phyloP scores from a whole-genome alignment of 53 echinoderm and acorn worm species.

The Pentamera pediparva region DNA sequence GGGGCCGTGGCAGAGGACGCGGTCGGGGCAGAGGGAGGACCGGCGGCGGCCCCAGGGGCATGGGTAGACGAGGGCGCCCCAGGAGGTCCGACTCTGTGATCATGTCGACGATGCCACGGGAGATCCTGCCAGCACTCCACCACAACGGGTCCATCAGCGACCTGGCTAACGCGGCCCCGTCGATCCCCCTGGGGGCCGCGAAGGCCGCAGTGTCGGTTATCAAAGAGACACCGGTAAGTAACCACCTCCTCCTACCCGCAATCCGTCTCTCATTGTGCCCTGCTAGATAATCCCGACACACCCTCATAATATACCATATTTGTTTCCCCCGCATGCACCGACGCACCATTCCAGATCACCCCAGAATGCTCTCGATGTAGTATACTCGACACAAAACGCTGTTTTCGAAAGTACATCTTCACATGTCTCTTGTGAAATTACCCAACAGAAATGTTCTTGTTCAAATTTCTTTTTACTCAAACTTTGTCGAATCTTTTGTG shows the following conservation, averaged over 20 bases:
- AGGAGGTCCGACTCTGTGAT: slow-evolving; percentile 36
- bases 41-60: slow-evolving; percentile 39
- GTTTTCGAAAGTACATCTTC: too few species aligned
- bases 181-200: slow-evolving; percentile 19
- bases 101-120: slow-evolving; percentile 10
- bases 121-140: not conserved
- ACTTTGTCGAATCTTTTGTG: too few species aligned
- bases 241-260: not conserved
- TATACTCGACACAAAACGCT: too few species aligned
- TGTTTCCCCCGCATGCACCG: too few species aligned
- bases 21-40: slow-evolving; percentile 50
- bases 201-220: slow-evolving; percentile 74
- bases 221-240: slow-evolving; percentile 76
- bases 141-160: slow-evolving; percentile 34
- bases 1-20: slow-evolving; percentile 48
- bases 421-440: too few species aligned
- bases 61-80: slow-evolving; percentile 62
- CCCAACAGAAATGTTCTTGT: too few species aligned
- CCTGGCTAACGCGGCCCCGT: not conserved
- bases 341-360: too few species aligned
- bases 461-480: too few species aligned
- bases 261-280: not conserved
- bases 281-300: not conserved
- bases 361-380: too few species aligned
- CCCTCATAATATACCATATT: not conserved